A percentile compares a stretch with the other conserved stretches of the same genome.
Evolutionary conservation across 2,797 vertebrate species (phyloP).

Genomic region (Holocentrus rufus): DNA sequence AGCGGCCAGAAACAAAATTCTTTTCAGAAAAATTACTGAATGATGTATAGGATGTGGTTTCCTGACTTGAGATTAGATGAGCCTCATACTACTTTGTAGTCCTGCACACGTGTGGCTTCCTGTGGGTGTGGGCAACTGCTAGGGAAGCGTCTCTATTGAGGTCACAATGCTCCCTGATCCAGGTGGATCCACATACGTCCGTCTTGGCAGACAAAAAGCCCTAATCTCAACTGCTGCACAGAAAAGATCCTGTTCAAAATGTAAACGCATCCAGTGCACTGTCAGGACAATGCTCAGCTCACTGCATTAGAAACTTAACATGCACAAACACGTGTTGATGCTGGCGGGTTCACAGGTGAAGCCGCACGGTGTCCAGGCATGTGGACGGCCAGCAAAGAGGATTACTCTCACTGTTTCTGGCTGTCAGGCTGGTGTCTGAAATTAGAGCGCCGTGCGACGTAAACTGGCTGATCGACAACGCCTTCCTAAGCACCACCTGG

Average conservation of each 20-base stretch:
- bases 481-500: constrained; percentile 42
- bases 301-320: neutral
- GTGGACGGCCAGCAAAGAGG: constrained; percentile 66
- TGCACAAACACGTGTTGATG: neutral
- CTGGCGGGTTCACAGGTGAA: constrained; percentile 35
- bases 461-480: constrained; percentile 42
- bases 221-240: neutral
- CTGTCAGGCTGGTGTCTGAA: constrained; percentile 56
- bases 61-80: constrained; percentile 16
- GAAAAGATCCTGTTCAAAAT: neutral
- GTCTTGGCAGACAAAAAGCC: neutral
- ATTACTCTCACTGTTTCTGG: constrained; percentile 58
- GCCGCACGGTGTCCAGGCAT: constrained; percentile 30
- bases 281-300: neutral
- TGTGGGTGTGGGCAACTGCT: constrained; percentile 20
- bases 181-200: constrained; percentile 17
- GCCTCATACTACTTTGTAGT: constrained; percentile 4
- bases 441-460: constrained; percentile 47
- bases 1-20: neutral
- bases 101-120: constrained; percentile 16
- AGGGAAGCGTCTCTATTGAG: constrained; percentile 14
- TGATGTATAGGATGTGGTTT: constrained; percentile 6
- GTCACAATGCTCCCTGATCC: constrained; percentile 30
- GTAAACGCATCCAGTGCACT: neutral
- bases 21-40: neutral